A percentile compares a stretch with the other conserved stretches of the same genome.
phyloP scores from a whole-genome alignment of 1,140 invertebrate genomes.

The Metopolophium dirhodum region DNA sequence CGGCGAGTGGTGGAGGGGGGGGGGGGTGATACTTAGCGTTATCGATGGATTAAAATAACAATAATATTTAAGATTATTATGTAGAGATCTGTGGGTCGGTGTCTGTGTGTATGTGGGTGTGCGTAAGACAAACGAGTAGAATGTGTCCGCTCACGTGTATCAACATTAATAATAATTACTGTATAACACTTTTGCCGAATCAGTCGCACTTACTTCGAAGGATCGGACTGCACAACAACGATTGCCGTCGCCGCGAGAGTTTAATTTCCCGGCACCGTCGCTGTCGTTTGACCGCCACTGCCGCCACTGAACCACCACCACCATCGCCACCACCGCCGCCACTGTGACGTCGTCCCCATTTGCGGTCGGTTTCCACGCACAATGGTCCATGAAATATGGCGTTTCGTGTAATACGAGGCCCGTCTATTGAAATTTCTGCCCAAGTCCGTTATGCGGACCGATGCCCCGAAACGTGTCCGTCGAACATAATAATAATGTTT shows the following conservation, averaged over 20 bases:
- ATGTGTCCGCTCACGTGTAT: not conserved
- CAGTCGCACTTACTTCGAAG: not conserved
- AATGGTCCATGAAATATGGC: not conserved
- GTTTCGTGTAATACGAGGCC: too few relatives aligned
- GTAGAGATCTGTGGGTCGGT: too few relatives aligned
- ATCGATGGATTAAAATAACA: not conserved
- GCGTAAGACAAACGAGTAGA: too few relatives aligned
- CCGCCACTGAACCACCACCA: not conserved
- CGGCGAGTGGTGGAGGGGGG: too few relatives aligned
- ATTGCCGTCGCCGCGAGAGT: not conserved
- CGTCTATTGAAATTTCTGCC: constrained; percentile 19
- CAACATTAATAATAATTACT: too few relatives aligned
- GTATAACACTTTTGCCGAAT: too few relatives aligned
- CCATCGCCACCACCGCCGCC: not conserved
- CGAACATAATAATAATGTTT: not conserved
- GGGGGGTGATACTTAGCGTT: too few relatives aligned
- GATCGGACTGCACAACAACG: not conserved
- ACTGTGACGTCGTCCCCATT: not conserved
- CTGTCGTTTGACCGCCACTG: not conserved
- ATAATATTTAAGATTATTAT: too few relatives aligned
- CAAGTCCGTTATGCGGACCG: not conserved
- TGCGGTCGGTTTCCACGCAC: not conserved
- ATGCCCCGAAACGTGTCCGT: not conserved
- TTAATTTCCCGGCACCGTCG: not conserved
- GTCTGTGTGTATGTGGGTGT: not conserved